Evolutionary conservation across 2,797 vertebrate species (phyloP).

Genomic region (Tragelaphus oryx): DNA sequence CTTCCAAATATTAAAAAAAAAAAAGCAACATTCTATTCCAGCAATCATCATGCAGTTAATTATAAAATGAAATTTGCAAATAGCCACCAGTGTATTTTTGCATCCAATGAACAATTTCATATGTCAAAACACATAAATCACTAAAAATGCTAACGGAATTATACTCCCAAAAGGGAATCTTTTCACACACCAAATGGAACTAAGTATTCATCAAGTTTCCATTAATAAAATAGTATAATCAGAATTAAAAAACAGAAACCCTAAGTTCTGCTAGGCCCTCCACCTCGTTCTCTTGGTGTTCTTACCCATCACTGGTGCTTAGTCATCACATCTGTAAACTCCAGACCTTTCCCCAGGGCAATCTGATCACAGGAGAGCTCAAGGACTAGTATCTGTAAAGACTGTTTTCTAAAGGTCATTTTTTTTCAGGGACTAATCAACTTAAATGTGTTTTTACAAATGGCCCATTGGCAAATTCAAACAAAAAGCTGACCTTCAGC

Average conservation of each 20-base stretch:
- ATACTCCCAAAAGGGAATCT: constrained; percentile 36
- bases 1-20: background rate
- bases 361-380: background rate
- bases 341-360: background rate
- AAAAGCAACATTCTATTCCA: constrained; percentile 1
- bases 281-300: background rate
- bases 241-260: background rate
- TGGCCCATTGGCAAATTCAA: background rate
- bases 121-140: constrained; percentile 48
- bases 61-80: constrained; percentile 53
- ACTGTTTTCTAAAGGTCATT: constrained; percentile 2
- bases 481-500: constrained; percentile 36
- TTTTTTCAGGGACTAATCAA: constrained; percentile 40
- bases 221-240: background rate
- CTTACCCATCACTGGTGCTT: background rate
- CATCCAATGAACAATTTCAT: constrained; percentile 43
- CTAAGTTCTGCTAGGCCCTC: background rate
- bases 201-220: constrained; percentile 37
- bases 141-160: constrained; percentile 27
- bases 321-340: background rate
- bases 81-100: constrained; percentile 30
- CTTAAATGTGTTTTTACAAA: constrained; percentile 37
- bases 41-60: constrained; percentile 28
- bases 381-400: background rate
- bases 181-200: constrained; percentile 16